These are phyloP conservation scores for Agrenia bidenticulata DNA, from an alignment of 2,888 invertebrate species.

Conservation along the genomic window DNA sequence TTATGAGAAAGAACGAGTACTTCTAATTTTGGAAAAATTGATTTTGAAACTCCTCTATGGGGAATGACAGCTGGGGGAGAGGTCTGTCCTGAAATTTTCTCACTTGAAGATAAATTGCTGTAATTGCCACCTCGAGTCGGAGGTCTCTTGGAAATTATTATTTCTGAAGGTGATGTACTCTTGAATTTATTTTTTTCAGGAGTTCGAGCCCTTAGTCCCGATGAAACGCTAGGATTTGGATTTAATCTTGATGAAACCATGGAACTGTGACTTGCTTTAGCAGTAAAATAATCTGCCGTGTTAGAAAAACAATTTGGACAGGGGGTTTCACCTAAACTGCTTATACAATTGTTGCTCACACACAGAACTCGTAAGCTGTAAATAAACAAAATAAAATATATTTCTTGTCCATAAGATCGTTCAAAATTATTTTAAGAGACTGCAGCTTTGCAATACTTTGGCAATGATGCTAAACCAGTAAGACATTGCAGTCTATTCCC, in stretches of 20 bases:
- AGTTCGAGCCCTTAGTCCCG: not conserved
- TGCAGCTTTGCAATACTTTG: too few species aligned
- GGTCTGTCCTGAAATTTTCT: not conserved
- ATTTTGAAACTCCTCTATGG: slow-evolving; percentile 18
- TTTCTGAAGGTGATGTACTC: not conserved
- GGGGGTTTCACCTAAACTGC: slow-evolving; percentile 28
- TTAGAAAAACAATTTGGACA: slow-evolving; percentile 39
- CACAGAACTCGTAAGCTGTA: slow-evolving; percentile 37
- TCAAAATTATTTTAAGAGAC: not conserved
- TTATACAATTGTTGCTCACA: slow-evolving; percentile 36
- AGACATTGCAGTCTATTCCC: slow-evolving; percentile 44
- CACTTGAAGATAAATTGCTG: not conserved
- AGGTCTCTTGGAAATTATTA: not conserved
- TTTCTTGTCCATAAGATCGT: not conserved
- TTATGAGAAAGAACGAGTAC: slow-evolving; percentile 50
- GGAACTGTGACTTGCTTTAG: not conserved
- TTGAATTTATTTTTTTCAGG: too few species aligned
- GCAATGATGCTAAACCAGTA: slow-evolving; percentile 31
- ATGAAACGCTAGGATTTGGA: not conserved
- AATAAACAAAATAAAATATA: not conserved
- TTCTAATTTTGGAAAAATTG: slow-evolving; percentile 47
- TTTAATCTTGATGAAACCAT: not conserved
- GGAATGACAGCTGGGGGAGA: not conserved
- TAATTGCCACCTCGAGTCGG: not conserved
- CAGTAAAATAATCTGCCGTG: slow-evolving; percentile 20